A percentile compares a stretch with the other conserved stretches of the same genome.
These are phyloP conservation scores for Listrodromus nycthemerus DNA, from an alignment of 2,888 invertebrate species.

Conservation along the genomic window DNA sequence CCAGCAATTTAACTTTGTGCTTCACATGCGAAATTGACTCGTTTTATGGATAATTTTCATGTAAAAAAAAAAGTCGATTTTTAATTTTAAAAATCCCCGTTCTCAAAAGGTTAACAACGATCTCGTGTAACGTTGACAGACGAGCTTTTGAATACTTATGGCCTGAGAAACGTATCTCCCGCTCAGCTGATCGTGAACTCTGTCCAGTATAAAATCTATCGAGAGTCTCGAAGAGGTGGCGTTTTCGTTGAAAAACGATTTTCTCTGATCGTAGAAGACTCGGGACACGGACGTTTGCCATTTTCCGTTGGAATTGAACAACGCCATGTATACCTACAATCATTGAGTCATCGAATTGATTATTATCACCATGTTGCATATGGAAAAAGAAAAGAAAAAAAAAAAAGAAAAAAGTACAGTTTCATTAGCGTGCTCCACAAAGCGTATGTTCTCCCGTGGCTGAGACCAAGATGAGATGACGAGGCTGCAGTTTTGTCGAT, in stretches of 20 bases:
- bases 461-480: background rate
- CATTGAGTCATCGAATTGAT: constrained; percentile 74
- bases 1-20: no score
- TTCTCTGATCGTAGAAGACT: background rate
- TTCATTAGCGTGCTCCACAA: background rate
- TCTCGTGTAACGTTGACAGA: background rate
- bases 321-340: constrained; percentile 72
- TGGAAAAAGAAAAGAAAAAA: no score
- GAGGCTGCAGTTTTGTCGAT: constrained; percentile 8
- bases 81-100: no score
- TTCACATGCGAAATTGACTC: no score
- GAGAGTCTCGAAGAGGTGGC: background rate
- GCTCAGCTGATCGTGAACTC: constrained; percentile 86
- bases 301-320: background rate
- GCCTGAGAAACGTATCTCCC: constrained; percentile 86
- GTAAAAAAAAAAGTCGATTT: no score
- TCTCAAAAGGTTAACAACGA: no score
- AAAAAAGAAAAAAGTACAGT: background rate
- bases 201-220: constrained; percentile 81
- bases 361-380: constrained; percentile 84
- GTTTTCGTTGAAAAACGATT: background rate
- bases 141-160: constrained; percentile 75
- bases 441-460: background rate
- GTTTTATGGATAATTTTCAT: no score
- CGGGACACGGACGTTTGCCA: background rate